A percentile compares a stretch with the other conserved stretches of the same genome.
These are phyloP conservation scores for Latrodectus hesperus DNA, from an alignment of 2,888 invertebrate species.

Conservation along the genomic window DNA sequence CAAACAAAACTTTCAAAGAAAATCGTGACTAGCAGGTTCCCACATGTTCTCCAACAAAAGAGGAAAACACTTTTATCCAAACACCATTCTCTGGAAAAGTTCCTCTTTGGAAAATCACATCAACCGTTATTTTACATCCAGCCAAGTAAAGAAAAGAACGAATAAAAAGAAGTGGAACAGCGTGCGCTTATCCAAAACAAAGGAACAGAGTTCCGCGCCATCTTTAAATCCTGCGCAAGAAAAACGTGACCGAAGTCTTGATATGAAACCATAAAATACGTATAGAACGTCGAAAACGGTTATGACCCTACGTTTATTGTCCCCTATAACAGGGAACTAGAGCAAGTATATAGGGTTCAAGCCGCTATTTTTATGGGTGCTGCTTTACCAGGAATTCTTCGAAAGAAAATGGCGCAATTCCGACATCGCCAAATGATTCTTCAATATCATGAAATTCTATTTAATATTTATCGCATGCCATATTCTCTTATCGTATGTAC, in stretches of 20 bases:
- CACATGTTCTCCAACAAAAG: constrained; percentile 10
- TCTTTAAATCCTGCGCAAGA: constrained; percentile 39
- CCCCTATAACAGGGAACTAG: constrained; percentile 49
- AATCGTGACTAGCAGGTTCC: background rate
- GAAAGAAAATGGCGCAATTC: constrained; percentile 30
- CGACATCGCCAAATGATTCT: background rate
- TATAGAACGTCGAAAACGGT: constrained; percentile 65
- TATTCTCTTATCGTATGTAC: no score
- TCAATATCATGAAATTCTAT: no score
- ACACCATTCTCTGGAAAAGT: constrained; percentile 19
- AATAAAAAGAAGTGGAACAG: constrained; percentile 11
- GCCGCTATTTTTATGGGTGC: constrained; percentile 54
- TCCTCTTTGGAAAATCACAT: constrained; percentile 27
- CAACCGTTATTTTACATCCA: constrained; percentile 43
- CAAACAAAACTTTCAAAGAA: background rate
- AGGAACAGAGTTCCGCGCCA: background rate
- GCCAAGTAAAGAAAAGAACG: background rate
- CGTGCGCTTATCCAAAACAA: constrained; percentile 28
- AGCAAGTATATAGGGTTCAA: constrained; percentile 64
- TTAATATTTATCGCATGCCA: no score
- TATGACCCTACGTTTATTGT: constrained; percentile 65
- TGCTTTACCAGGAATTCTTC: constrained; percentile 35
- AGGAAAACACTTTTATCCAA: constrained; percentile 11
- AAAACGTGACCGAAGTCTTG: constrained; percentile 58
- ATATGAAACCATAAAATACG: constrained; percentile 65